Evolutionary conservation across 1,140 invertebrate species (phyloP), one percentile per base, ranked within the genome.

Genomic region (Uloborus diversus): DNA sequence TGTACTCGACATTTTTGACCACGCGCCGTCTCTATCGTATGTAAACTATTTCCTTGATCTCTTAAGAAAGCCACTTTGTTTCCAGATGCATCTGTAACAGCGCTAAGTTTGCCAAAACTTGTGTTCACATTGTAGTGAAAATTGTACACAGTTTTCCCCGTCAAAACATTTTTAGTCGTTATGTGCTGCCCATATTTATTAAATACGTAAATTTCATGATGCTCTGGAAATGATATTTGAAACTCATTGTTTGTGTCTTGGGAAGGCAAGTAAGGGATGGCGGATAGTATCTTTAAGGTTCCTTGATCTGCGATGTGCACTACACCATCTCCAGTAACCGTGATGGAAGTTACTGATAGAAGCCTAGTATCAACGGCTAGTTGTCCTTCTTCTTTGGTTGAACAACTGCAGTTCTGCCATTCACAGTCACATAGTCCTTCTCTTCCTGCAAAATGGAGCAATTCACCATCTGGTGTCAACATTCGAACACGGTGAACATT

Each of bases 81-180:
- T 4, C 94, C 94, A n/a, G 94, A 93, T 0, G 94, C 92, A 85
- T 98, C 96, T 0, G 94, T 94, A 0, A 98, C 94, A 0, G 93
- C 94, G 82, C 93, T 95, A 1, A 99, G 87, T 86, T 96, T 97
- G 0, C 96, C 96, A 84, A 96, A 97, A 82, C 94, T 97, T 0
- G 96, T 98, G 84, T 97, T 97, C 0, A 98, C 95, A 82, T 96
- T 98, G 86, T 99, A 98, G 0, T 94, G 93, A 84, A 98, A 99
- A 2, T 93, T 90, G 85, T 97, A 98, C 75, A 94, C 92, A 0
- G 92, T 94, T 86, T 96, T 94, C 0, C 94, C 94, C 0, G 96
- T 98, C 1, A 97, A 88, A 70, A 98, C 96, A 85, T 97, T 97
- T 80, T 92, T 93, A 0, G 96, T 98, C 33, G 93, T 91, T 3